Base-by-base conservation (phyloP, 2,113 vertebrate species). In the Lampris incognitus region DNA sequence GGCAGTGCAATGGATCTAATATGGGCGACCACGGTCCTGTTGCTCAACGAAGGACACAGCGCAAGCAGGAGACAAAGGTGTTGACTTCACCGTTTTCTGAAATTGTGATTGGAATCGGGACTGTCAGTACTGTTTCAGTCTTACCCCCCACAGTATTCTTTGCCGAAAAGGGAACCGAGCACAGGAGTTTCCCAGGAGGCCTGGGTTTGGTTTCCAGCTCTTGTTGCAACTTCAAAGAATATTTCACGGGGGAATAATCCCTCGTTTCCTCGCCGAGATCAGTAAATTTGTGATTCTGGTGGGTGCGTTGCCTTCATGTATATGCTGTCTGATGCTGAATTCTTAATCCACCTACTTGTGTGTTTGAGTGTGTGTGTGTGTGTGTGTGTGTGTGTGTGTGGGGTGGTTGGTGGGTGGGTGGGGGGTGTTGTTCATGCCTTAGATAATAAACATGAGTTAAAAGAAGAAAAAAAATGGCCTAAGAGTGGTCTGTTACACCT, bases 171-270 rank as follows among this genome's bases (percentile, higher is more conserved):
- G 74, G 76, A 62, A 9, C n/a, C 37, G 39, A 58, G 68, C 41
- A 38, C 55, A 1, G 37, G 50, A 39, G 72, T 63, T 24, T 90
- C 80, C 79, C 57, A 0, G 9, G 65, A 79, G 76, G 66, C 49
- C 64, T 67, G 38, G 13, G 59, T 76, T 66, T 69, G 63, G 63
- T 79, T 24, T 24, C 24, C 24, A 24, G 41, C 69, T 81, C 85
- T 56, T 85, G 67, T 85, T 85, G 69, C 10, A 78, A 85, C 82
- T 86, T 89, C 86, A 89, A 86, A 86, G 73, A 86, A 10, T 39
- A 41, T 72, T 74, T 84, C 77, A 64, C 70, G 52, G 51, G 69
- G 87, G 69, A 76, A 69, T 39, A 11, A 49, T 63, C 58, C 72
- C 55, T 59, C 60, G 54, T 64, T 51, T 58, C n/a, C 67, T 73